phyloP scores from a whole-genome alignment of 2,888 invertebrate species.

The Harpalus rubripes region DNA sequence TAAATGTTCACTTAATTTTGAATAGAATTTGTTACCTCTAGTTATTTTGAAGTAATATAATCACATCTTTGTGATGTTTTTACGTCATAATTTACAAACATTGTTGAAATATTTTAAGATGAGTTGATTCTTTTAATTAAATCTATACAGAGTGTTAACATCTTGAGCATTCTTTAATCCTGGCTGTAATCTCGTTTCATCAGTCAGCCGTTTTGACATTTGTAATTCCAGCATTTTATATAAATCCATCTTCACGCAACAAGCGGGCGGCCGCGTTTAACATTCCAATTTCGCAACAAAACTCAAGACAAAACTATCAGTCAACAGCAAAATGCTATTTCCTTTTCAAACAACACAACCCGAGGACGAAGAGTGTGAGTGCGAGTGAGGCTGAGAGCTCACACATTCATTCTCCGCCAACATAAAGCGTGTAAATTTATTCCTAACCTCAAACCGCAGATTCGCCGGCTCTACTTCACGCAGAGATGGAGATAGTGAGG shows the following conservation, averaged over 20 bases:
- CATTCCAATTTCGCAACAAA: slow-evolving; percentile 50
- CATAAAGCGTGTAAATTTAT: slow-evolving; percentile 57
- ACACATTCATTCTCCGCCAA: slow-evolving; percentile 33
- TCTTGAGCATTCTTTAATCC: slow-evolving; percentile 35
- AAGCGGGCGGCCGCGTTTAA: slow-evolving; percentile 6
- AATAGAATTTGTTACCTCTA: no score
- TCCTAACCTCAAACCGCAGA: slow-evolving; percentile 56
- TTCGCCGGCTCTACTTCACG: slow-evolving; percentile 14
- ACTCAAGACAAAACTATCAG: slow-evolving; percentile 54
- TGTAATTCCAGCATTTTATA: slow-evolving; percentile 42
- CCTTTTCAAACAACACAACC: slow-evolving; percentile 32
- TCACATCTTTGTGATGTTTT: no score
- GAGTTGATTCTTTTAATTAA: slow-evolving; percentile 15
- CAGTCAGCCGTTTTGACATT: slow-evolving; percentile 33
- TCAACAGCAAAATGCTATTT: slow-evolving; percentile 52
- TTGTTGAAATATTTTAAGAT: neutral
- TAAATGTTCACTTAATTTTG: no score
- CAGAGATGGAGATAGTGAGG: no score
- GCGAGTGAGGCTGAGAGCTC: neutral
- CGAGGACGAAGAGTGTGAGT: neutral
- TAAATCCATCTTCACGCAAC: slow-evolving; percentile 50
- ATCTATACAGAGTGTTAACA: slow-evolving; percentile 4
- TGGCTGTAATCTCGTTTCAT: slow-evolving; percentile 31
- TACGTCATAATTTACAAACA: no score
- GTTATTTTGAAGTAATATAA: no score